Evolutionary conservation across 2,797 vertebrate species (phyloP), one percentile per base, ranked within the genome.

Genomic region (Cephalopachus bancanus): DNA sequence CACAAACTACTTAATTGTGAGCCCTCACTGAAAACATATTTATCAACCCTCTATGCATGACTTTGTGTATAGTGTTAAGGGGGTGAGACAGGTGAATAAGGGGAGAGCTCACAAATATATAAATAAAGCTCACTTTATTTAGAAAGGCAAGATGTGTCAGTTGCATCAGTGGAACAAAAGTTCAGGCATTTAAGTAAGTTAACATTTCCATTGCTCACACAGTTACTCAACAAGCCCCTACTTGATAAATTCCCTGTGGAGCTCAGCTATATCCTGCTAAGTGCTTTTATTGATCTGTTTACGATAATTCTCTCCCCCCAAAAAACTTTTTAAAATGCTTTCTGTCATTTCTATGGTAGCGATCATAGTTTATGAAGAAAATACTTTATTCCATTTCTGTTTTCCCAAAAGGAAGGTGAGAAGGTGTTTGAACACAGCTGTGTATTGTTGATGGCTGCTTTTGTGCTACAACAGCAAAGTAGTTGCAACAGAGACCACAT

Each of bases 251-350:
- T 71, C 74, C 28, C 44, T 11, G 8, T 83, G 65, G 53, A 95
- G 78, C 30, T 57, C 76, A 85, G 55, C 30, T 94, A 4, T 74
- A 59, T 91, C 19, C 67, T 94, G 55, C 81, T 83, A 91, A 79
- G 78, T 92, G 85, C 78, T 94, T 96, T 94, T 79, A 91, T 95
- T 95, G 69, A 94, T 95, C 72, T 89, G 59, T 94, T 83, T 94
- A 78, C 19, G 89, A 22, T 86, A 89, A 79, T 96, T 93, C n/a
- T 71, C 55, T 95, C 44, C 22, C 17, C 16, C 5, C 59, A 69
- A 85, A n/a, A 57, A 64, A 59, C 6, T 2, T 2, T 78, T 86
- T 57, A 11, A 72, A 94, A n/a, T 91, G 44, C 11, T 78, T 94
- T 94, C 10, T 95, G 53, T 78, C 30, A 83, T 85, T 88, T 92